Base-by-base conservation (phyloP, 2,113 vertebrate species). In the Amblyopsis rosae region DNA sequence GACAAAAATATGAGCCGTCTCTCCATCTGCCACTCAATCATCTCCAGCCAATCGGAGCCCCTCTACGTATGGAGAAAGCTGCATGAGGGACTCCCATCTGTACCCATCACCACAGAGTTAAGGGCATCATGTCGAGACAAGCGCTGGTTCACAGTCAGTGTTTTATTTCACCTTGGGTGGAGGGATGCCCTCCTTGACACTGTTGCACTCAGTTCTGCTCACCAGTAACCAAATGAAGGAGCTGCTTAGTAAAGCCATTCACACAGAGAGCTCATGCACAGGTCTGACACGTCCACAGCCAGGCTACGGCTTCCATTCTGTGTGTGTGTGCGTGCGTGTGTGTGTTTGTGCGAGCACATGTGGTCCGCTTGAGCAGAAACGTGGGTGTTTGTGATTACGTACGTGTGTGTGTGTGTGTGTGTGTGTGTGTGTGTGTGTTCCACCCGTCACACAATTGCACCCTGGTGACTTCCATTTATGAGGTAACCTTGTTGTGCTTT, bases 1-100 rank as follows among this genome's bases (percentile, higher is more conserved):
- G 86, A 55, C 65, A 86, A 55, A 90, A 89, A 85, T 57, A 90
- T 86, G 81, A 80, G 75, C 51, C 46, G 0, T 26, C 82, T 55
- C 33, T 82, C 87, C 89, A 85, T 88, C 89, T 87, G 89, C 82
- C 85, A 80, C 77, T 89, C 82, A 83, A 76, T 88, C 84, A 85
- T 45, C 65, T 60, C 51, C 72, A 79, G 65, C 84, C 82, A 88
- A 86, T 90, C 81, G 13, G 67, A 70, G 72, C 61, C 11, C 17
- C n/a, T 68, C 65, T 75, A 59, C 65, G 53, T 33, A 60, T 62
- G 48, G 67, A 6, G 4, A 54, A 9, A 49, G 79, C 73, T 81
- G 70, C n/a, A 41, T 71, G 55, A 47, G 67, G 62, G 66, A 67
- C 76, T 84, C 79, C 84, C 84, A 85, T 88, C 87, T 88, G 86